Percentiles rank a stretch among this genome's conserved stretches.
Evolutionary conservation across 92 coral and sea anemone genomes (phyloP).

Genomic region (Pocillopora grandis): DNA sequence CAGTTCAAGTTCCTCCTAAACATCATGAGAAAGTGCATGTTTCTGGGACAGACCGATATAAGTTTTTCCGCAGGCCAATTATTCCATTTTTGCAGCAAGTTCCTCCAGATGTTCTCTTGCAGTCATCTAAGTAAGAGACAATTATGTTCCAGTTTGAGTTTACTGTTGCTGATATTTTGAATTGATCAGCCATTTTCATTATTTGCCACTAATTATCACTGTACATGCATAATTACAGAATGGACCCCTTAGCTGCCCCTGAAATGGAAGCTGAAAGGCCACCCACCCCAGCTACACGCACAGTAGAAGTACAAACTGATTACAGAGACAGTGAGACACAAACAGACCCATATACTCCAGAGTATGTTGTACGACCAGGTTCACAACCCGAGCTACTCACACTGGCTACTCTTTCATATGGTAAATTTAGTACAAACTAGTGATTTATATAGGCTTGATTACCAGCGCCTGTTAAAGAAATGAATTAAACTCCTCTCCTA

Average conservation of each 20-base stretch:
- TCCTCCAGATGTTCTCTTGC: conserved; percentile 98
- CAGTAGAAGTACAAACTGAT: conserved; percentile 95
- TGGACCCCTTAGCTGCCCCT: conserved; percentile 78
- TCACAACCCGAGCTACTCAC: conserved; percentile 97
- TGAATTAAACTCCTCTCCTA: no score
- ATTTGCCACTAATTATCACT: no score
- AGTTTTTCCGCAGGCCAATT: conserved; percentile 93
- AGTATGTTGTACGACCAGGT: conserved; percentile 95
- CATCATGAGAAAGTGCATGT: conserved; percentile 74
- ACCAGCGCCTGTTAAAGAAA: no score
- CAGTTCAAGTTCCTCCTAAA: conserved; percentile 89
- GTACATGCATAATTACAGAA: conserved; percentile 6
- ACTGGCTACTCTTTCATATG: conserved; percentile 91
- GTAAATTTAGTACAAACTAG: conserved; percentile 31
- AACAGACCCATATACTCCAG: conserved; percentile 99
- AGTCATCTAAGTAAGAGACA: conserved; percentile 76
- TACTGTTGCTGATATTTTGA: no score
- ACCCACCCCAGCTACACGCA: conserved; percentile 93
- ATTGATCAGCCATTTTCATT: no score
- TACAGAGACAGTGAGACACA: conserved; percentile 99
- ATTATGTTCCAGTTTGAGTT: neutral
- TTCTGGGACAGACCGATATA: conserved; percentile 93
- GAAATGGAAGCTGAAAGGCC: conserved; percentile 73
- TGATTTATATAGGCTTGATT: neutral
- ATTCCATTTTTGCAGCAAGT: conserved; percentile 98